A percentile compares a stretch with the other conserved stretches of the same genome.
These are phyloP conservation scores for Xyliphius kryptos DNA, from an alignment of 2,113 vertebrate species.

Conservation along the genomic window DNA sequence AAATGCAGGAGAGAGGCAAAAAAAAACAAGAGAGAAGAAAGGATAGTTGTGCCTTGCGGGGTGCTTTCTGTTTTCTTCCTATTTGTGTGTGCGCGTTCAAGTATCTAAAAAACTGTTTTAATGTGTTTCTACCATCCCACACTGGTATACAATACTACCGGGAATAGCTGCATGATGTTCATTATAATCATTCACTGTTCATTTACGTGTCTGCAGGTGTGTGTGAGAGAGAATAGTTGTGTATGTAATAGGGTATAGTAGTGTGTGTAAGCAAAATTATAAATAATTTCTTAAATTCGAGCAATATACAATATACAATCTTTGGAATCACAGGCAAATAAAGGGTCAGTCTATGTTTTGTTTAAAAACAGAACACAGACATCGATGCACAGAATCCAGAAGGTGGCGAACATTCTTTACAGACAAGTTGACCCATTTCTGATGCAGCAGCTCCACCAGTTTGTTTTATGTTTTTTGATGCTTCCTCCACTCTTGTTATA, in stretches of 20 bases:
- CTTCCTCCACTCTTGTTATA: no score
- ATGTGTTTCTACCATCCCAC: constrained; percentile 22
- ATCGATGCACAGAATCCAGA: no score
- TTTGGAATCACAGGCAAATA: no score
- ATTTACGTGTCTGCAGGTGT: constrained; percentile 6
- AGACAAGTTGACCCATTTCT: no score
- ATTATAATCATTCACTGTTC: constrained; percentile 33
- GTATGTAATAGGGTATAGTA: no score
- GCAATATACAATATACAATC: no score
- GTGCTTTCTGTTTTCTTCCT: constrained; percentile 10
- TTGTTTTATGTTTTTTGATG: no score
- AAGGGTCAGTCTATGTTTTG: no score
- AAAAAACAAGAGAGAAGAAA: constrained; percentile 20
- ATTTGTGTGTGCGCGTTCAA: constrained; percentile 16
- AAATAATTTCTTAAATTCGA: constrained; percentile 24
- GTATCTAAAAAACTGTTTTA: constrained; percentile 8
- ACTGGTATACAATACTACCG: constrained; percentile 26
- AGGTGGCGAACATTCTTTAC: no score
- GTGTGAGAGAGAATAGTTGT: not conserved
- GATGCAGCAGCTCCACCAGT: no score
- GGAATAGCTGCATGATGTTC: constrained; percentile 26
- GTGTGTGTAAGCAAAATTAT: constrained; percentile 14
- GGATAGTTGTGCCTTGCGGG: constrained; percentile 24
- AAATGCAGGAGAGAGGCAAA: constrained; percentile 1
- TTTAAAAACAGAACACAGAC: no score